Percentiles rank a stretch among this genome's conserved stretches.
Conservation (phyloP, 2,797 vertebrate genomes). For the Halcyon badia region DNA sequence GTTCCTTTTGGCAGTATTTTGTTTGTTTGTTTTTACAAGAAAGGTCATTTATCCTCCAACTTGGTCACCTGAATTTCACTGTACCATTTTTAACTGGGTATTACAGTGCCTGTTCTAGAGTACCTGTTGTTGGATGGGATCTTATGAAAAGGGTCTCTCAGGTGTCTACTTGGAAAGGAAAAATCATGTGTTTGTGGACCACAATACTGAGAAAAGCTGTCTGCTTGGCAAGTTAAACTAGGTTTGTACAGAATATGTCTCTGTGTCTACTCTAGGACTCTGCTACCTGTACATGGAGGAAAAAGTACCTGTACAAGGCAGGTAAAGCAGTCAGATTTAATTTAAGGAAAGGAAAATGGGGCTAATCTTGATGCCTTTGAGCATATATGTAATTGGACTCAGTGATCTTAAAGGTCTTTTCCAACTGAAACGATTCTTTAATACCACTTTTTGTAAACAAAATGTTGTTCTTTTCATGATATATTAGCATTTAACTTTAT, state of each 20-base stretch:
- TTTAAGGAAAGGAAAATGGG: background rate
- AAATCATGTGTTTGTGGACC: background rate
- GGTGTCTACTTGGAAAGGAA: background rate
- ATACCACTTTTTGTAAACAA: background rate
- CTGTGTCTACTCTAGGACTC: background rate
- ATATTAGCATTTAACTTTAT: background rate
- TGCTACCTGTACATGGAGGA: background rate
- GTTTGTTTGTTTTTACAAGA: background rate
- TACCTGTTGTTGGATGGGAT: background rate
- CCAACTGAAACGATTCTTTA: too few relatives aligned
- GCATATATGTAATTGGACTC: background rate
- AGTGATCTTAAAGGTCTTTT: too few relatives aligned
- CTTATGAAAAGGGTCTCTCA: background rate
- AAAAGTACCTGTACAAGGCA: background rate
- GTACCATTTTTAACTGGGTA: background rate
- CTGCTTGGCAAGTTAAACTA: background rate
- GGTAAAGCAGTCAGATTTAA: background rate
- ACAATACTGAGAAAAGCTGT: background rate
- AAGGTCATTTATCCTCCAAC: background rate
- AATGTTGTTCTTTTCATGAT: background rate
- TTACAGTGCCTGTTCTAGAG: background rate
- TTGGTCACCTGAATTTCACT: background rate
- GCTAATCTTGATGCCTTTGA: background rate
- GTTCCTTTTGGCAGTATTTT: background rate
- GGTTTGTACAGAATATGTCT: background rate